These are phyloP conservation scores for Gymnogyps californianus DNA, from an alignment of 2,113 vertebrate species.

Conservation along the genomic window DNA sequence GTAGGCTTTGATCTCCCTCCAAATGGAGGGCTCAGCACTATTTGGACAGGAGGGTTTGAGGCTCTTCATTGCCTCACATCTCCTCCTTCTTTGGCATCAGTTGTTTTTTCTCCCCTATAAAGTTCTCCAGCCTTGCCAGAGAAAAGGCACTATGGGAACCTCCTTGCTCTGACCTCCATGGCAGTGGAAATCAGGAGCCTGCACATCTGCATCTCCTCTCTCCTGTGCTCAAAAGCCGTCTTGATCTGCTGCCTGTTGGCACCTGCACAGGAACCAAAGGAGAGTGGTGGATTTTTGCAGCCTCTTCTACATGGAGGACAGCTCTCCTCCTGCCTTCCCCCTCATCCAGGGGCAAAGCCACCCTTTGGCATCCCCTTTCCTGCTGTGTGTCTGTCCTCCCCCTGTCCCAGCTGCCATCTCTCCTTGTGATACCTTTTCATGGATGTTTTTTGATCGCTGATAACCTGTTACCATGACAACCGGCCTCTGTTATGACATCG, in stretches of 20 bases:
- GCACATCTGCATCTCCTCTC: not conserved
- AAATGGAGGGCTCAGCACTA: not conserved
- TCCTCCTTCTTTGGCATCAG: not conserved
- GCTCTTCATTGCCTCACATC: not conserved
- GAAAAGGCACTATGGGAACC: not conserved
- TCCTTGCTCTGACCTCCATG: not conserved
- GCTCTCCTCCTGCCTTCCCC: not conserved
- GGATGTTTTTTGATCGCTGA: not conserved
- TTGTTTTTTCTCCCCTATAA: not conserved
- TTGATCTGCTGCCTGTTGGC: not conserved
- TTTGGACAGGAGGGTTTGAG: not conserved
- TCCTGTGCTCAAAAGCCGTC: not conserved
- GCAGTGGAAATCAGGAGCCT: not conserved
- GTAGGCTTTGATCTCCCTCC: not conserved
- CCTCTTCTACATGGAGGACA: not conserved
- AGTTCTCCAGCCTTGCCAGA: not conserved
- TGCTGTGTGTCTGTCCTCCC: not conserved
- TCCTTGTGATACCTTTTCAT: not conserved
- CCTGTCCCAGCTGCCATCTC: not conserved
- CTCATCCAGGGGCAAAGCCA: not conserved
- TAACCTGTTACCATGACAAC: slow-evolving; percentile 53
- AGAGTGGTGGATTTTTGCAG: not conserved
- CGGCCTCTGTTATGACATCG: not conserved
- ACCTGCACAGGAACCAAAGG: not conserved
- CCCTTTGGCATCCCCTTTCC: not conserved